These are phyloP conservation scores for Caenorhabditis becei DNA, from an alignment of 2,888 invertebrate genomes.

Conservation along the genomic window DNA sequence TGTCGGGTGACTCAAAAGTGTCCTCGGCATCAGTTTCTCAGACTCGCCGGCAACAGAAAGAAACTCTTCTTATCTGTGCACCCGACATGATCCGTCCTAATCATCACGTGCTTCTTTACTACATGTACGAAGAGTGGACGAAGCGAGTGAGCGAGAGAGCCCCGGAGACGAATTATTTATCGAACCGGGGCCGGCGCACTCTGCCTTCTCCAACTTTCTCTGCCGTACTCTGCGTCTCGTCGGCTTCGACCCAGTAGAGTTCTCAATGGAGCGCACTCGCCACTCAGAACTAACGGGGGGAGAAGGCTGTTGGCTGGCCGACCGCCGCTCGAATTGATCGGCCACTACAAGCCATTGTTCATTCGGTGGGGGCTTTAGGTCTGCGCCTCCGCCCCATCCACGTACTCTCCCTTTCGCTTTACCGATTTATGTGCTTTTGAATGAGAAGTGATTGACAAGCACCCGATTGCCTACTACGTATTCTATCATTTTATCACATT, in stretches of 20 bases:
- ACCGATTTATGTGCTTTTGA: conserved; percentile 57
- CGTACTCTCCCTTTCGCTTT: conserved; percentile 32
- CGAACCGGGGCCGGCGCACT: conserved; percentile 42
- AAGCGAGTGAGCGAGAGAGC: conserved; percentile 40
- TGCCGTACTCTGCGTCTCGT: conserved; percentile 22
- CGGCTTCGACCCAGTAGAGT: conserved; percentile 8
- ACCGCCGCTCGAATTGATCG: conserved; percentile 56
- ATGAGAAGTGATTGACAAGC: conserved; percentile 55
- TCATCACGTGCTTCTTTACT: conserved; percentile 53
- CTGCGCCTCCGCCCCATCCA: conserved; percentile 45
- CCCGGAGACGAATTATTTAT: conserved; percentile 57
- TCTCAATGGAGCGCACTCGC: conserved; percentile 34
- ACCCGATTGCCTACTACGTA: conserved; percentile 36
- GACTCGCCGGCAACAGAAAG: background rate
- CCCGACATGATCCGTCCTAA: conserved; percentile 29
- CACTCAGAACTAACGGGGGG: conserved; percentile 19
- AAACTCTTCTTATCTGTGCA: conserved; percentile 14
- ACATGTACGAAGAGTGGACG: conserved; percentile 47
- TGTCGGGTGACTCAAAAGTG: background rate
- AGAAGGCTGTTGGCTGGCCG: conserved; percentile 37
- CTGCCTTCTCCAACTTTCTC: background rate
- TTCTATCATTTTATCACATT: conserved; percentile 55
- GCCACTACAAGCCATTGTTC: conserved; percentile 61
- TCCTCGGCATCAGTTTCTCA: conserved; percentile 15
- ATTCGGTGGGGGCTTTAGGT: conserved; percentile 52